Base-by-base conservation (phyloP, 2,888 invertebrate genomes). In the Caenorhabditis plicata region DNA sequence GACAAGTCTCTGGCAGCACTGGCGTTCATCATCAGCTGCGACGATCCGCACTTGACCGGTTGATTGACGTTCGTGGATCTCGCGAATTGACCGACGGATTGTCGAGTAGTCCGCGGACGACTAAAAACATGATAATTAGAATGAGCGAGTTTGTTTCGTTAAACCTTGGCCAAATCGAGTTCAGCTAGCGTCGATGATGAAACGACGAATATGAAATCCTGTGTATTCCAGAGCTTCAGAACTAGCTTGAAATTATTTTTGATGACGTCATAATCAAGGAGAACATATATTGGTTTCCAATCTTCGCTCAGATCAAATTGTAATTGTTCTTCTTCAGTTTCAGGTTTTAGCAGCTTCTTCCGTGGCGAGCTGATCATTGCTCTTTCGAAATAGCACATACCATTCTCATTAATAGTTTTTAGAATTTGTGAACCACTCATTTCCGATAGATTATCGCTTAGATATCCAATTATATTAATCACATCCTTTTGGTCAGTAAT, bases 211-310 rank as follows among this genome's bases (percentile, higher is more conserved):
- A 58, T 45, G 38, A 53, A 53, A 25, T 58, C 58, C 11, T 49
- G 20, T 20, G 45, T 33, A 19, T 47, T 25, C 52, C 52, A 58
- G 15, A 58, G 32, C 17, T 52, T 49, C 5, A 7, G n/a, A 11
- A 36, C 51, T 25, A 17, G 11, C 5, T n/a, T 1, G 13, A 40
- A n/a, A 20, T 45, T 35, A 9, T 41, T 25, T 4, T 31, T 4
- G 23, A 58, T 36, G 2, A 45, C 7, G 5, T 40, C 25, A 15
- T 22, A 25, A 22, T 58, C 53, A 35, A 58, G 40, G 2, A 58
- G 4, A 1, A 52, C 44, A 26, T 58, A 58, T 13, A 58, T 49
- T 9, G 58, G 58, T 25, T 45, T 48, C 47, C 50, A 50, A 31
- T 57, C 49, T 27, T 51, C 57, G n/a, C n/a, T n/a, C n/a, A n/a